These are phyloP conservation scores for Tinamus major DNA, from an alignment of 2,797 vertebrate species.

Conservation along the genomic window DNA sequence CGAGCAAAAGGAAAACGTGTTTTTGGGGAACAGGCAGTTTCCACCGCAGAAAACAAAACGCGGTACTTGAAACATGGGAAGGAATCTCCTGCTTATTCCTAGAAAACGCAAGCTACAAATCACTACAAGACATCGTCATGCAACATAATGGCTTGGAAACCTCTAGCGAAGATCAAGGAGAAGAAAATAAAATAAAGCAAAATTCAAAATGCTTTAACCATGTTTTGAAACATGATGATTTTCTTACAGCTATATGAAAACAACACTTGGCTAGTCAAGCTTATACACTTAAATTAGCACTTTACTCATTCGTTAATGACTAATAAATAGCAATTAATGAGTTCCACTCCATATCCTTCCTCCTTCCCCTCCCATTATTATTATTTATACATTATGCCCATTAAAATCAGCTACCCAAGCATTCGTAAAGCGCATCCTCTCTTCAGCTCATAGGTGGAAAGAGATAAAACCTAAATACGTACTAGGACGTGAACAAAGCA, in stretches of 20 bases:
- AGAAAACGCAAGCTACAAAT: background rate
- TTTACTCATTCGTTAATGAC: slow-evolving; percentile 25
- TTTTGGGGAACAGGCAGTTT: background rate
- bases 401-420: slow-evolving; percentile 7
- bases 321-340: slow-evolving; percentile 58
- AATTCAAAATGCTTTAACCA: background rate
- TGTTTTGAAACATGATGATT: background rate
- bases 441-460: background rate
- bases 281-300: slow-evolving; percentile 19
- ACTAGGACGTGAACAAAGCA: background rate
- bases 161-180: background rate
- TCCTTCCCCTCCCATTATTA: background rate
- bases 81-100: background rate
- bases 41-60: background rate
- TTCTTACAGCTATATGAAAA: background rate
- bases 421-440: background rate
- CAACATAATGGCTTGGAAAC: background rate
- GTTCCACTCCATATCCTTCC: slow-evolving; percentile 26
- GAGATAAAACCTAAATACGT: background rate
- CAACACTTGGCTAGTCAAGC: slow-evolving; percentile 12
- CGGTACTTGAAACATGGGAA: background rate
- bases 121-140: background rate
- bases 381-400: background rate
- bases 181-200: background rate
- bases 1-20: background rate